phyloP scores from a whole-genome alignment of 2,888 invertebrate genomes.

The Corbicula japonica region DNA sequence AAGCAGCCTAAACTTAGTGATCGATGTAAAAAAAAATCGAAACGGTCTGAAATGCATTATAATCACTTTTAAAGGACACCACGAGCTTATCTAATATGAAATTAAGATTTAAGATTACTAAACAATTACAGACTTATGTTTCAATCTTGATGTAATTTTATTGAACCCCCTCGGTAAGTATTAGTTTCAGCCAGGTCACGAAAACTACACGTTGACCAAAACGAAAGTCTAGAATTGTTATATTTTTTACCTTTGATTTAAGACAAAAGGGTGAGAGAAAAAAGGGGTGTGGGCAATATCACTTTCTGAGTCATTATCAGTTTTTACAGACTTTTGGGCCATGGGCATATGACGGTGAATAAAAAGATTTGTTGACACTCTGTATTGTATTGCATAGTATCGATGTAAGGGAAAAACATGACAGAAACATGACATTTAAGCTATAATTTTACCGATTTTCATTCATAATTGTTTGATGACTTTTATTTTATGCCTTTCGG shows the following conservation, averaged over 20 bases:
- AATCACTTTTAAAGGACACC: too few species aligned
- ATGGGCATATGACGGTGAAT: too few species aligned
- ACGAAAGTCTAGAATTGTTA: neutral
- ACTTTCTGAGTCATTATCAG: neutral
- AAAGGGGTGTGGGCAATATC: neutral
- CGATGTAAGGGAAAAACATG: neutral
- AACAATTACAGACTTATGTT: neutral
- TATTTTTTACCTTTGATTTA: neutral
- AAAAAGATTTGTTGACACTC: neutral
- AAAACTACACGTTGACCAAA: neutral
- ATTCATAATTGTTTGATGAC: neutral
- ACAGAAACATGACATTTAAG: neutral
- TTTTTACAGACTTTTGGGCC: neutral
- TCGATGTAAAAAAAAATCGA: too few species aligned
- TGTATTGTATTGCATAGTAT: constrained; percentile 2
- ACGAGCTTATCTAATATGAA: too few species aligned
- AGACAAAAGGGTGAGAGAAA: neutral
- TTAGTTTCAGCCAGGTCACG: neutral
- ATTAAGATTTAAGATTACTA: neutral
- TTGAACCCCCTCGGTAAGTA: neutral
- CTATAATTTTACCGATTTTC: neutral
- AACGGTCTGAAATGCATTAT: too few species aligned
- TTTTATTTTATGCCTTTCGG: too few species aligned
- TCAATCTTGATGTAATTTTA: neutral
- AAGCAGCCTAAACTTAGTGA: too few species aligned